These are phyloP conservation scores for Phlogophora meticulosa DNA, from an alignment of 2,888 invertebrate genomes.

Conservation along the genomic window DNA sequence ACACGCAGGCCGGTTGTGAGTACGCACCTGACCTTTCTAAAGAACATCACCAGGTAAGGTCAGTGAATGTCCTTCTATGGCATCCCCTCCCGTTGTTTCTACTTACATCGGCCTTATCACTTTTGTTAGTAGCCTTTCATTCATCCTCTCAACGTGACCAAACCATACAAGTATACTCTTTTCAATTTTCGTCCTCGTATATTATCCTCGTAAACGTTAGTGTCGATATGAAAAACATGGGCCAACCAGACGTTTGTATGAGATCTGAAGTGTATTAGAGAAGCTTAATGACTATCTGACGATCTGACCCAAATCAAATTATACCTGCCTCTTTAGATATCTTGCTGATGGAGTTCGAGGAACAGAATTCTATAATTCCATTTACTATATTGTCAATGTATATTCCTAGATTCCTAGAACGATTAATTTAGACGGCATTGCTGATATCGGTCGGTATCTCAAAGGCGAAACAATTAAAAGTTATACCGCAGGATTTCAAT, in stretches of 20 bases:
- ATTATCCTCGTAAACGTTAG: too few relatives aligned
- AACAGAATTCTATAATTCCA: background rate
- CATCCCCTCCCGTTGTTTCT: too few relatives aligned
- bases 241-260: background rate
- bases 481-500: constrained; percentile 14
- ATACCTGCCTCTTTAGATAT: background rate
- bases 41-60: too few relatives aligned
- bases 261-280: background rate
- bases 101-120: too few relatives aligned
- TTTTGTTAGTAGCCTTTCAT: too few relatives aligned
- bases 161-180: too few relatives aligned
- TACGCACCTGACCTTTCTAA: too few relatives aligned
- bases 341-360: background rate
- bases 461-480: constrained; percentile 13
- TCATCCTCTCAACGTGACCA: too few relatives aligned
- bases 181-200: too few relatives aligned
- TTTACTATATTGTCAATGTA: background rate
- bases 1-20: too few relatives aligned
- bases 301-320: background rate
- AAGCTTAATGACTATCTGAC: background rate
- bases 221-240: constrained; percentile 23
- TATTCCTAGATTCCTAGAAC: background rate
- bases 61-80: too few relatives aligned
- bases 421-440: constrained; percentile 2
- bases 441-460: constrained; percentile 9